Base-by-base conservation (phyloP, 2,797 vertebrate species). In the Botia almorhae region DNA sequence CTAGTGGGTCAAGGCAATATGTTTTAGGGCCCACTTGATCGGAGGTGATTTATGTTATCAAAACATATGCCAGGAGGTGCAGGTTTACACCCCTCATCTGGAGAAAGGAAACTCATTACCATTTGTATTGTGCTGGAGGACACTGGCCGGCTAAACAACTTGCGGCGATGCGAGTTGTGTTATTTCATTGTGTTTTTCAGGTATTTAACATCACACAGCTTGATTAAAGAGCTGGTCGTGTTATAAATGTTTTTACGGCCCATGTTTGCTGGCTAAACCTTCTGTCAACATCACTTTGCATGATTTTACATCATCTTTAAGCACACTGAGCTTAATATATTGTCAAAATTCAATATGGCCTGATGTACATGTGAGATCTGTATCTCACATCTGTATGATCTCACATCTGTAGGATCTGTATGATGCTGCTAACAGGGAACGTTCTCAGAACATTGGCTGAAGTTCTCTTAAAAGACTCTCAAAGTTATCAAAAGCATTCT, bases 11-110 rank as follows among this genome's bases (percentile, higher is more conserved):
- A 73, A 71, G 79, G 83, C 83, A 84, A 84, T 83, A 85, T 85
- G 76, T 84, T 84, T 83, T 87, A 87, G 76, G 78, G 80, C 76
- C 86, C 87, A 82, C 85, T 88, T 89, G 85, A 88, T 90, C 85
- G 86, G 77, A 87, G 85, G 74, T 88, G 75, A 87, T 89, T 84
- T 85, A 82, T 84, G 83, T 87, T 84, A 88, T 85, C 76, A 83
- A 85, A 86, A 87, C 83, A 87, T 83, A 84, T 82, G 81, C 81
- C 83, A 84, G 82, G 84, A 76, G 85, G 76, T 74, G 36, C 80
- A 67, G 82, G 85, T 86, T 83, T 84, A 84, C 67, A 84, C 72
- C 72, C 56, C 76, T 84, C 84, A 83, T 87, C 85, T 84, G 85
- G 83, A 84, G 69, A 81, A 83, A 76, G 51, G 65, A 69, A 39